Percentiles rank a stretch among this genome's conserved stretches.
Evolutionary conservation across 1,140 invertebrate genomes (phyloP).

Genomic region (Lordiphosa collinella): DNA sequence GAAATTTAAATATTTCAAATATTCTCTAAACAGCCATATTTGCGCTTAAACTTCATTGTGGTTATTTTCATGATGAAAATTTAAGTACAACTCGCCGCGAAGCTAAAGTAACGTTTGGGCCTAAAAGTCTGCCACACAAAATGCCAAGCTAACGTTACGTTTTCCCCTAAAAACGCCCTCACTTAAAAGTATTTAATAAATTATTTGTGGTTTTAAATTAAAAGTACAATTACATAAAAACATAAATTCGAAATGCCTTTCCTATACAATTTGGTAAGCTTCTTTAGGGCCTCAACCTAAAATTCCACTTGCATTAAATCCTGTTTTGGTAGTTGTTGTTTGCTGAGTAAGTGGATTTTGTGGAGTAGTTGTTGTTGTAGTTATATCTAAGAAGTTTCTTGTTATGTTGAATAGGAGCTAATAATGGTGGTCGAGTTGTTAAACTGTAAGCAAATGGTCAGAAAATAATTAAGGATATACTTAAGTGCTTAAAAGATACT

Average conservation of each 20-base stretch:
- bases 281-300: too few species aligned
- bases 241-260: too few species aligned
- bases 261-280: too few species aligned
- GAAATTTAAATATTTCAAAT: conserved; percentile 77
- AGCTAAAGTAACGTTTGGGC: conserved; percentile 13
- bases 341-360: conserved; percentile 49
- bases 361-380: conserved; percentile 38
- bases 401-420: conserved; percentile 71
- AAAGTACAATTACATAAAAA: not conserved
- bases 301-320: conserved; percentile 15
- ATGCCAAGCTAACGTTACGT: conserved; percentile 8
- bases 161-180: not conserved
- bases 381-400: conserved; percentile 62
- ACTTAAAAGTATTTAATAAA: conserved; percentile 6
- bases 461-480: not conserved
- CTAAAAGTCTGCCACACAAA: conserved; percentile 49
- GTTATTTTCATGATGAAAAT: conserved; percentile 78
- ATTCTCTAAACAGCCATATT: conserved; percentile 79
- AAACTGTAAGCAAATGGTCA: conserved; percentile 35
- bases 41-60: conserved; percentile 80
- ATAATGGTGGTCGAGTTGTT: conserved; percentile 60
- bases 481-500: not conserved
- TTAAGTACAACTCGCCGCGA: conserved; percentile 46
- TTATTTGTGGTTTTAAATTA: too few species aligned
- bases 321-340: conserved; percentile 17